A percentile compares a stretch with the other conserved stretches of the same genome.
phyloP scores from a whole-genome alignment of 2,888 invertebrate genomes.

The Tetramorium bicarinatum region DNA sequence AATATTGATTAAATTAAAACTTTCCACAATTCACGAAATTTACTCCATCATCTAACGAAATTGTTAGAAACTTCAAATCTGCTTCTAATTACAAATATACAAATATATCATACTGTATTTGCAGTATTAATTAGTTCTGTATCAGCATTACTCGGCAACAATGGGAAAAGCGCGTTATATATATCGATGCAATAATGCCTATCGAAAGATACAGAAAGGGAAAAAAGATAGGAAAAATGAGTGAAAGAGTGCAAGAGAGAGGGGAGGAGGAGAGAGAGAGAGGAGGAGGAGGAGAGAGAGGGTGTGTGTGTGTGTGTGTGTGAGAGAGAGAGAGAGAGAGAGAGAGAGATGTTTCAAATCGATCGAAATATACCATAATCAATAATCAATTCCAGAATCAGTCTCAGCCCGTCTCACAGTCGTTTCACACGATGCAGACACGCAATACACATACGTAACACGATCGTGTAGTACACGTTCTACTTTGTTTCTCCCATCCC shows the following conservation, averaged over 20 bases:
- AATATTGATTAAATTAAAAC: background rate
- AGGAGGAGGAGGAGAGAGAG: conserved; percentile 9
- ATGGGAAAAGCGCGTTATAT: conserved; percentile 65
- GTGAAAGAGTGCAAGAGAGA: background rate
- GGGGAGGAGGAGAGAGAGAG: conserved; percentile 7
- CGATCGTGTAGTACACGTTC: conserved; percentile 51
- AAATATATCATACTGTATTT: conserved; percentile 9
- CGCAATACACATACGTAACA: conserved; percentile 6
- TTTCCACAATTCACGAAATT: no score
- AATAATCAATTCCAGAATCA: conserved; percentile 58
- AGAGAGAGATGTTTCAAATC: conserved; percentile 41
- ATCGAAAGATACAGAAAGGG: conserved; percentile 11
- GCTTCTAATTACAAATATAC: conserved; percentile 14
- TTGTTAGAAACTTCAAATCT: conserved; percentile 12
- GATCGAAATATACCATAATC: conserved; percentile 35
- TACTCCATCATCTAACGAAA: background rate
- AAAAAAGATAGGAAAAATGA: background rate
- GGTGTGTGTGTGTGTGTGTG: no score
- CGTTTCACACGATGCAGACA: conserved; percentile 61
- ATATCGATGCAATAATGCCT: conserved; percentile 61
- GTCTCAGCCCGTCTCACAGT: conserved; percentile 68
- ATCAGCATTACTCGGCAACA: conserved; percentile 62
- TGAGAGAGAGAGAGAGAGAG: conserved; percentile 5
- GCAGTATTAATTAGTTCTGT: conserved; percentile 54
- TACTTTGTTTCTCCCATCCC: conserved; percentile 64